Evolutionary conservation across 2,888 invertebrate genomes (phyloP).

Genomic region (Synanthedon tipuliformis): DNA sequence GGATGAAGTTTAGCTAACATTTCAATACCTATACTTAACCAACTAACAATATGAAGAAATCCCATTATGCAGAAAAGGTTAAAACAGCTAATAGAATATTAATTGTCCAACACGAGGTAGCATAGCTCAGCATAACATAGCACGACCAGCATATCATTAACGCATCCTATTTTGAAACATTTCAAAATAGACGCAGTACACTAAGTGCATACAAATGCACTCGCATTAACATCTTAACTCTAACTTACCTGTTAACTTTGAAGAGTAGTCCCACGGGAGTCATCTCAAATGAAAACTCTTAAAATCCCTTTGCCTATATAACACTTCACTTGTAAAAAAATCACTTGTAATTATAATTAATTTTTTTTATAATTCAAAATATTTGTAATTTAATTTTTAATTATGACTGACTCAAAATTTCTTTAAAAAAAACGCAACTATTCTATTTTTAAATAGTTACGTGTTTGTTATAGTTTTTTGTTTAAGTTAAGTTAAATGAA

Average conservation of each 20-base stretch:
- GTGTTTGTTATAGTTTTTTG: background rate
- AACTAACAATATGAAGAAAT: no score
- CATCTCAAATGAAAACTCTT: constrained; percentile 36
- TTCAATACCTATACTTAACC: no score
- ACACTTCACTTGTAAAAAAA: background rate
- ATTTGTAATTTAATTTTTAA: constrained; percentile 7
- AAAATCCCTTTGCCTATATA: background rate
- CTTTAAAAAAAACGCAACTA: background rate
- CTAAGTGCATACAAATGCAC: constrained; percentile 15
- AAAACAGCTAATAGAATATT: background rate
- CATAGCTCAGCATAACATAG: constrained; percentile 10
- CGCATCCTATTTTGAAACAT: constrained; percentile 34
- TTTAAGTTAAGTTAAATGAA: background rate
- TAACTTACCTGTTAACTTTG: constrained; percentile 70
- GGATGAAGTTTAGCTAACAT: no score
- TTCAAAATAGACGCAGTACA: constrained; percentile 11
- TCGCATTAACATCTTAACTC: constrained; percentile 9
- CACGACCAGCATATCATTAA: constrained; percentile 21
- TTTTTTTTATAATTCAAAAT: constrained; percentile 2
- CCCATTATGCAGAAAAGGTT: background rate
- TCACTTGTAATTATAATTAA: constrained; percentile 4
- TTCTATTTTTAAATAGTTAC: background rate
- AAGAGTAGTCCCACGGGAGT: constrained; percentile 72
- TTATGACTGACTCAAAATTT: constrained; percentile 3
- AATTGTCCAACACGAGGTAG: constrained; percentile 9